These are phyloP conservation scores for Heliconius ismenius DNA, from an alignment of 2,888 invertebrate genomes.

Conservation along the genomic window DNA sequence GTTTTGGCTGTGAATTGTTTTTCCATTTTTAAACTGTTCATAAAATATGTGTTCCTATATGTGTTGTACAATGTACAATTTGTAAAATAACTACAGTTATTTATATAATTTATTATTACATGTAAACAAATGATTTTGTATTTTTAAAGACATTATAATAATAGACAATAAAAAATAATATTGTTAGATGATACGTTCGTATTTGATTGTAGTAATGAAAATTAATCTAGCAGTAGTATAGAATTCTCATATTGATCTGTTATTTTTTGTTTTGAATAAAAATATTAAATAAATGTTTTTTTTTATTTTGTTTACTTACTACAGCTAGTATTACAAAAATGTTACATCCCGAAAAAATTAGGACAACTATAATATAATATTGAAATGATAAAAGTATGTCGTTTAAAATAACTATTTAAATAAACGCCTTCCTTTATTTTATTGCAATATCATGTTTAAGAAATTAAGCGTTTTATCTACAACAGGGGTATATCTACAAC, in stretches of 20 bases:
- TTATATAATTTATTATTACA: not conserved
- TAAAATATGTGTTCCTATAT: not conserved
- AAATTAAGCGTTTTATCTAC: not conserved
- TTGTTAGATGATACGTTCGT: not conserved
- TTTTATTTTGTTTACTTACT: not conserved
- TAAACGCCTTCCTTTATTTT: not conserved
- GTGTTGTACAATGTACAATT: not conserved
- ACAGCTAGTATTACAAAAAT: no score
- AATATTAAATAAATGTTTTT: not conserved
- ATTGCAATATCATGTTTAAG: not conserved
- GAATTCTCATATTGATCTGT: not conserved
- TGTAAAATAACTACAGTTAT: not conserved
- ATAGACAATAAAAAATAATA: not conserved
- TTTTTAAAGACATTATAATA: not conserved
- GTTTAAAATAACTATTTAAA: not conserved
- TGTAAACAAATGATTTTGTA: not conserved
- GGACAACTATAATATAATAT: no score
- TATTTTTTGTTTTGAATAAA: conserved; percentile 11
- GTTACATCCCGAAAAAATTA: no score
- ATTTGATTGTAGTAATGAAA: not conserved
- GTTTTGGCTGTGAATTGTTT: not conserved
- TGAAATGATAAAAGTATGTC: no score
- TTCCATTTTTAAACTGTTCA: not conserved
- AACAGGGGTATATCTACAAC: not conserved
- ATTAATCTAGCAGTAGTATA: not conserved